A percentile compares a stretch with the other conserved stretches of the same genome.
Conservation (phyloP, 2,797 vertebrate species). For the Centropyge bicolor region DNA sequence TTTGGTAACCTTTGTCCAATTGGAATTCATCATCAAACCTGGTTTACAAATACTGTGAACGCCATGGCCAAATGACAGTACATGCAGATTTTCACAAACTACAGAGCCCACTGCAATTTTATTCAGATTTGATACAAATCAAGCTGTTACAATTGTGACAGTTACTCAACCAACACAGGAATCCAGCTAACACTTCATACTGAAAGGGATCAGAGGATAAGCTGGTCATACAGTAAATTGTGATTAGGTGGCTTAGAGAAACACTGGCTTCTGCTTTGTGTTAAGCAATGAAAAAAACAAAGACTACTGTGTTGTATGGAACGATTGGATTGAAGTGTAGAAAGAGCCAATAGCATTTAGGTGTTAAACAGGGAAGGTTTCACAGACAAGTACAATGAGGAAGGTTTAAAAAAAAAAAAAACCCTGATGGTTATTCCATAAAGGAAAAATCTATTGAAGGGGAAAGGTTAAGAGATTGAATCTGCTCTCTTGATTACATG, state of each 20-base stretch:
- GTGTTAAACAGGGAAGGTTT: not conserved
- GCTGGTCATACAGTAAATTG: conserved; percentile 31
- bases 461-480: conserved; percentile 4
- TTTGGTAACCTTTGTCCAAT: not conserved
- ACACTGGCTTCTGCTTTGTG: conserved; percentile 26
- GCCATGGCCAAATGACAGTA: not conserved
- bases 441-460: not conserved
- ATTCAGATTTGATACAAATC: conserved; percentile 15
- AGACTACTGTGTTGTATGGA: conserved; percentile 28
- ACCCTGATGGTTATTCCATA: not conserved
- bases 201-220: conserved; percentile 50
- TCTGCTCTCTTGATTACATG: conserved; percentile 14
- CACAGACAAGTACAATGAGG: not conserved
- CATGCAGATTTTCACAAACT: not conserved
- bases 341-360: not conserved
- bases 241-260: conserved; percentile 35
- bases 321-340: conserved; percentile 2
- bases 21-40: not conserved
- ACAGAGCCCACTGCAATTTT: not conserved
- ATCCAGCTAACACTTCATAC: conserved; percentile 1
- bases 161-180: conserved; percentile 34
- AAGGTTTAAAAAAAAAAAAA: not conserved
- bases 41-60: not conserved
- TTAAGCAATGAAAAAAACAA: conserved; percentile 50
- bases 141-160: not conserved